phyloP scores from a whole-genome alignment of 2,797 vertebrate genomes.

The Acestrorhynchus altus region DNA sequence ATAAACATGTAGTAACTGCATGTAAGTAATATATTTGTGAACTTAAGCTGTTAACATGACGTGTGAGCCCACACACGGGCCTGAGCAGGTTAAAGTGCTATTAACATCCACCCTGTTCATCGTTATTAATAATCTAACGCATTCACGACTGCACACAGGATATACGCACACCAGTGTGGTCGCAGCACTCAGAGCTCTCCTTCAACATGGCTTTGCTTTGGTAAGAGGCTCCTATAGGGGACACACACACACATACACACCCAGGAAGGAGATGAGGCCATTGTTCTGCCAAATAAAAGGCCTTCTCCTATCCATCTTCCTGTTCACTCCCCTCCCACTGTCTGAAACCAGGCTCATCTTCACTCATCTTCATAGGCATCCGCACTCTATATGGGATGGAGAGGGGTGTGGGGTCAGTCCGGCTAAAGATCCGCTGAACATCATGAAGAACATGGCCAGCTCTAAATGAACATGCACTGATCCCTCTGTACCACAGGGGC shows the following conservation, averaged over 20 bases:
- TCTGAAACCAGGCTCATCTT: conserved; percentile 68
- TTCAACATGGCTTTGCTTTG: conserved; percentile 10
- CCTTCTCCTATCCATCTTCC: conserved; percentile 56
- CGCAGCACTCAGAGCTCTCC: conserved; percentile 2
- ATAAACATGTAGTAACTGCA: too few species aligned
- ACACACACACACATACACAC: conserved; percentile 26
- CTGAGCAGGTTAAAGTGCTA: neutral
- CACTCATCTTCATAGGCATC: conserved; percentile 65
- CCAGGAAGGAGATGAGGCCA: conserved; percentile 48
- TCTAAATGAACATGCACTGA: conserved; percentile 56
- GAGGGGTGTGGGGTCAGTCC: conserved; percentile 32
- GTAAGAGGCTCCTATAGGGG: conserved; percentile 35
- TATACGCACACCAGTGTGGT: conserved; percentile 11
- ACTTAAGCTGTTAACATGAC: neutral
- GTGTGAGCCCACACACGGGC: neutral
- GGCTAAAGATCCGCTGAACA: conserved; percentile 52
- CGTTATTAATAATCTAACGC: neutral
- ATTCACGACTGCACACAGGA: neutral
- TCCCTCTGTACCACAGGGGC: conserved; percentile 53
- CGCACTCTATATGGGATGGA: conserved; percentile 64
- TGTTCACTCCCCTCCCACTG: conserved; percentile 68
- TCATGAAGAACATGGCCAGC: conserved; percentile 54
- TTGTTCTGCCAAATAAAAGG: conserved; percentile 62
- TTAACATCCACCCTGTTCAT: neutral
- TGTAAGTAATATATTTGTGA: neutral